Evolutionary conservation across 2,888 invertebrate species (phyloP).

Genomic region (Ommatoiulus sabulosus): DNA sequence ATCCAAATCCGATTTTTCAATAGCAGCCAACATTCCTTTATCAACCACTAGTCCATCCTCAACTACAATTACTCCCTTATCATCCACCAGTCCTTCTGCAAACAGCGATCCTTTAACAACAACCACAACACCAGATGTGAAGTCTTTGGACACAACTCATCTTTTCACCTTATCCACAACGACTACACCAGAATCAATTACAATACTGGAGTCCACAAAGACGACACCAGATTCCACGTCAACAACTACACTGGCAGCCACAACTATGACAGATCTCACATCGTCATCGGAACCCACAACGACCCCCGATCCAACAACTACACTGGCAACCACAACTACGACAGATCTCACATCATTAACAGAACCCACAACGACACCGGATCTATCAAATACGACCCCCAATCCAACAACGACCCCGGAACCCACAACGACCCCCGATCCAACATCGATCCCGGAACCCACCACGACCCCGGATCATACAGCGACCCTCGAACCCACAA

Average conservation of each 20-base stretch:
- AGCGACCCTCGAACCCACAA: not conserved
- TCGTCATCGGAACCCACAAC: not conserved
- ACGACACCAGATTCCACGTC: not conserved
- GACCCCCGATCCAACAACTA: too few species aligned
- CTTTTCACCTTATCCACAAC: too few species aligned
- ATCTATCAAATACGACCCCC: too few species aligned
- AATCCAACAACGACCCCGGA: too few species aligned
- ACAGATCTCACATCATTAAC: too few species aligned
- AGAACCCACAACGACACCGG: too few species aligned
- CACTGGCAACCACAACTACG: not conserved
- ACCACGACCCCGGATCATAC: too few species aligned
- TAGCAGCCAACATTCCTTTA: not conserved
- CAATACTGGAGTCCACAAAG: not conserved
- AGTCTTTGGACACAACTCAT: too few species aligned
- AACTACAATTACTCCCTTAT: not conserved
- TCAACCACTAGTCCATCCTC: not conserved
- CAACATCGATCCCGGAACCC: too few species aligned
- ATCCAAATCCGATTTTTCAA: not conserved
- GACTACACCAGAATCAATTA: not conserved
- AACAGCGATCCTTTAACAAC: not conserved
- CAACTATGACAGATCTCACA: not conserved
- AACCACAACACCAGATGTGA: not conserved
- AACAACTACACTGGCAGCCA: not conserved
- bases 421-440: too few species aligned
- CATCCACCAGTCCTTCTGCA: not conserved